Conservation (phyloP, 2,797 vertebrate genomes). For the Danio kyathit region DNA sequence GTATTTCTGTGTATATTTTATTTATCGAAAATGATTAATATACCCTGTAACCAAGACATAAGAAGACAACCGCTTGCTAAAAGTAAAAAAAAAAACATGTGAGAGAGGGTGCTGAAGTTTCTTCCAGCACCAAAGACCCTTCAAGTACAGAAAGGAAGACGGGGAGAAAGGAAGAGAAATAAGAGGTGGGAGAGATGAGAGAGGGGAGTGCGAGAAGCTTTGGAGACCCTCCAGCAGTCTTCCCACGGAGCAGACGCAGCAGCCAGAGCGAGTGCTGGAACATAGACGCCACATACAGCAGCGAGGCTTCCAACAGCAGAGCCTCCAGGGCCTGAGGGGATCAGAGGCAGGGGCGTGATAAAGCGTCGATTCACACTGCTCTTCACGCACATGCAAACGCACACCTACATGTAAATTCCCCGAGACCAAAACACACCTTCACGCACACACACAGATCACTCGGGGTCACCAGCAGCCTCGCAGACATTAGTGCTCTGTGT, state of each 20-base stretch:
- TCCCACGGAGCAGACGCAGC: constrained; percentile 71
- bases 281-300: constrained; percentile 55
- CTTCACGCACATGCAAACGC: constrained; percentile 57
- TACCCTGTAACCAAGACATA: constrained; percentile 29
- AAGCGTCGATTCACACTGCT: constrained; percentile 62
- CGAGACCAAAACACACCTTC: constrained; percentile 45
- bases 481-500: constrained; percentile 76
- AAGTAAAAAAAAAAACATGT: constrained; percentile 38
- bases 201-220: constrained; percentile 67
- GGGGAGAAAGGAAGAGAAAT: constrained; percentile 58
- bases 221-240: constrained; percentile 84
- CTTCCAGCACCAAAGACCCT: constrained; percentile 53
- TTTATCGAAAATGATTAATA: constrained; percentile 25
- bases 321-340: constrained; percentile 61
- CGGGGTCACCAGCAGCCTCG: constrained; percentile 78
- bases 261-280: constrained; percentile 60
- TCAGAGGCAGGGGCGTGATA: constrained; percentile 61
- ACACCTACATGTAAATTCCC: constrained; percentile 51
- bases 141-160: constrained; percentile 63
- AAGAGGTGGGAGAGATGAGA: constrained; percentile 75
- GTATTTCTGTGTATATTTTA: constrained; percentile 23
- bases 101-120: constrained; percentile 72
- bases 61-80: constrained; percentile 25
- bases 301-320: constrained; percentile 52
- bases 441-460: constrained; percentile 72